Base-by-base conservation (phyloP, 2,797 vertebrate genomes). In the Chromis chromis region DNA sequence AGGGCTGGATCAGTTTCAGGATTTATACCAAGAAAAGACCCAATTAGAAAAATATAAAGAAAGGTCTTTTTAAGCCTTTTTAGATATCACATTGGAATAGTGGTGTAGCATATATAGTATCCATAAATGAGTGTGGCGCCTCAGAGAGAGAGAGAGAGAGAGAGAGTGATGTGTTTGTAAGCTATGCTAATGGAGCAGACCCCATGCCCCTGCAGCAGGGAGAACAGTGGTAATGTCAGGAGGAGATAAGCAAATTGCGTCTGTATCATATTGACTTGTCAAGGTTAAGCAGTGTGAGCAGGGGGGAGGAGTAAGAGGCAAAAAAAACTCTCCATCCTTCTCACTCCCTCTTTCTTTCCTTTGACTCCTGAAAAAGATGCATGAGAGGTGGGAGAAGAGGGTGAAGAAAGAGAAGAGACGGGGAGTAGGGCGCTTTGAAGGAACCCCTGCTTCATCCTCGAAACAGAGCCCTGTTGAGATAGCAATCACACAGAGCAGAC, bases 231-330 rank as follows among this genome's bases (percentile, higher is more conserved):
- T 93, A 90, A 94, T 94, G 94, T 94, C 93, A 93, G 88, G 88
- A 87, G 90, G 78, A 94, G 94, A 95, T 93, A 95, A 95, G 94
- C 93, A 95, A 95, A 95, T 94, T 93, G 92, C 79, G 22, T 83
- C 82, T 88, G 92, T 88, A 93, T 94, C 91, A 94, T 92, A 94
- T 92, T 94, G 94, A 95, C 92, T 92, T 90, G 94, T 94, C 94
- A 95, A 94, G 94, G 94, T 95, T 95, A 95, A 94, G 90, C 92
- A 91, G 89, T 83, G 82, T 84, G 81, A 90, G 82, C 78, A 73
- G 80, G 76, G 78, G 25, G 86, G 84, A 85, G 86, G 86, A 79
- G 82, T 52, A 52, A 82, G 65, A 87, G 76, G 69, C 40, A 1
- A 86, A 88, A 36, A 33, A 36, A 82, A 76, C 78, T 74, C 79